Base-by-base conservation (phyloP, 2,888 invertebrate genomes). In the Unio pictorum region DNA sequence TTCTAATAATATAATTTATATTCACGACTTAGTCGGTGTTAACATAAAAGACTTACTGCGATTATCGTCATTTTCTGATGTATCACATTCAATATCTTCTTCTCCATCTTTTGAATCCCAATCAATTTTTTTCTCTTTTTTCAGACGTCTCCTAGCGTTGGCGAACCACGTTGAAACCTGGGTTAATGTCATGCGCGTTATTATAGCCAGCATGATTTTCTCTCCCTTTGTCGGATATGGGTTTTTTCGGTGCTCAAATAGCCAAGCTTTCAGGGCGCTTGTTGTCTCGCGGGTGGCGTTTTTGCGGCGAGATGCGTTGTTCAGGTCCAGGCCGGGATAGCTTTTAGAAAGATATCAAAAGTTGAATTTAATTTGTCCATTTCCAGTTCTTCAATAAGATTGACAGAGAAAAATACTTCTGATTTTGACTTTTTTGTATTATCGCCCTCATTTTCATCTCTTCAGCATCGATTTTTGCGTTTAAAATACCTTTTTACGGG, bases 251-350 rank as follows among this genome's bases (percentile, higher is more conserved):
- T 98, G 96, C 90, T 98, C 97, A 91, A 96, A 96, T 68, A 99
- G 93, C 97, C 98, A 97, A 79, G 97, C 97, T 91, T 99, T 99
- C 67, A 99, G 92, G 61, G 98, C 98, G 71, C 96, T 96, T 71
- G 99, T 99, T 26, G 98, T 97, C 91, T 99, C 99, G 76, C 98
- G 92, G 60, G 98, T 99, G 56, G 98, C 98, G 91, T 98, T 98
- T 92, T 99, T 98, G 81, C 98, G 93, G 82, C 98, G 93, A 56
- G 97, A 97, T 8, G 78, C 79, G 57, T 79, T 80, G 89, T 97
- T 98, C 91, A 98, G 92, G 91, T 98, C 98, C 56, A 87, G 73
- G 11, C 82, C 83, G 18, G 79, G 78, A 61, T 80, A 82, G 55
- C 84, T 84, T 63, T 23, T 63, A 8, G 11, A 63, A 20, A 34